Percentiles rank a stretch among this genome's conserved stretches.
phyloP scores from a whole-genome alignment of 2,797 vertebrate species.

The Catharus ustulatus region DNA sequence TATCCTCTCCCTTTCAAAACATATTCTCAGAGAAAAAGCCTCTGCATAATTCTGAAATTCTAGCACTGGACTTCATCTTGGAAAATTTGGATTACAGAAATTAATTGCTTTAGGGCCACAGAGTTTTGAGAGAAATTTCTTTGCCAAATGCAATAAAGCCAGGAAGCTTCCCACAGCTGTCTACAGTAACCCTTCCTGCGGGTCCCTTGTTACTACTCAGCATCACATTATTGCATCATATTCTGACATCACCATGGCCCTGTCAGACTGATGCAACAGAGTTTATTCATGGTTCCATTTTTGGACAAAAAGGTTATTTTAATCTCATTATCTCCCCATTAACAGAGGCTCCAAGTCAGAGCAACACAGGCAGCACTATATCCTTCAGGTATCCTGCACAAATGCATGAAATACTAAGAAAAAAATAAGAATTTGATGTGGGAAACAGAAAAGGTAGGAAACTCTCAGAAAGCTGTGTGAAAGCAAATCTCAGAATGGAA shows the following conservation, averaged over 20 bases:
- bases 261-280: neutral
- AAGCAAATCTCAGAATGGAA: no score
- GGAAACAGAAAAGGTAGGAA: no score
- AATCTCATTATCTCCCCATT: neutral
- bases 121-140: neutral
- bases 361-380: neutral
- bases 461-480: no score
- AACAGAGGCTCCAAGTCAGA: neutral
- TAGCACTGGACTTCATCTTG: neutral
- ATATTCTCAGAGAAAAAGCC: neutral
- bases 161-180: neutral
- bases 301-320: neutral
- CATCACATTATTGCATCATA: neutral
- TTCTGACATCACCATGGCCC: neutral
- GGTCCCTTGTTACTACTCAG: neutral
- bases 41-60: neutral
- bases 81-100: neutral
- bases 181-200: neutral
- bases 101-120: neutral
- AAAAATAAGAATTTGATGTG: neutral
- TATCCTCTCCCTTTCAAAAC: neutral
- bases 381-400: neutral
- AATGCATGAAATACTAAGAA: neutral
- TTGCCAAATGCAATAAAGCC: neutral
- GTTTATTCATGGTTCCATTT: neutral